Evolutionary conservation across 2,113 vertebrate species (phyloP).

Genomic region (Notarius lentiginosus): DNA sequence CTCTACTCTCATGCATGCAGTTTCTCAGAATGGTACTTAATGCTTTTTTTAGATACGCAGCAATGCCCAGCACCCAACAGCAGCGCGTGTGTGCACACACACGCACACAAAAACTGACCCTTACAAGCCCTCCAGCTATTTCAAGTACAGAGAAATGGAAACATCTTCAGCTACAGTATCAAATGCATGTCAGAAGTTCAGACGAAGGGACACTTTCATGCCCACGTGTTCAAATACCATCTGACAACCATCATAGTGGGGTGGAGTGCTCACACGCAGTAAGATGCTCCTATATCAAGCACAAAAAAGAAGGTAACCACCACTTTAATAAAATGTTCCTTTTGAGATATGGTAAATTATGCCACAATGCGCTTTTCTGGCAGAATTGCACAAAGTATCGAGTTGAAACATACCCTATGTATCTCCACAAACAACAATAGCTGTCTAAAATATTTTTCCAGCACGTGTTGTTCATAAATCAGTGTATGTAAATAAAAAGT

Average conservation of each 20-base stretch:
- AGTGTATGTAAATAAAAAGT: too few relatives aligned
- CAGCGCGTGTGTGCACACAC: too few relatives aligned
- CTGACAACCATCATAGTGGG: neutral
- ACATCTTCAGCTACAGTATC: conserved; percentile 27
- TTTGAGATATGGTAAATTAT: too few relatives aligned
- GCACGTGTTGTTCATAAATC: too few relatives aligned
- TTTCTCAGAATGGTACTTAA: too few relatives aligned
- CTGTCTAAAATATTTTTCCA: neutral
- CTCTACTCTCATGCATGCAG: too few relatives aligned
- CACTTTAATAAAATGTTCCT: too few relatives aligned
- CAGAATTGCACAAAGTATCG: neutral
- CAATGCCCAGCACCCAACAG: neutral
- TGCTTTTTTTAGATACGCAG: neutral
- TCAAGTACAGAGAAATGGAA: conserved; percentile 35
- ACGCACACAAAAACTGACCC: conserved; percentile 1
- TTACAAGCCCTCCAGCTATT: conserved; percentile 39
- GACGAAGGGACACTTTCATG: neutral
- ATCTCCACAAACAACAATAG: neutral
- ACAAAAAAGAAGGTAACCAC: too few relatives aligned
- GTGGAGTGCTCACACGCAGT: neutral
- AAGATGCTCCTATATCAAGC: neutral
- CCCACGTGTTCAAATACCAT: neutral
- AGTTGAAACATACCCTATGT: neutral
- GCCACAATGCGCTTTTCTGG: too few relatives aligned
- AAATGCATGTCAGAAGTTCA: conserved; percentile 19